Conservation (phyloP, 2,797 vertebrate genomes). For the Pangasius sanitwongsei region DNA sequence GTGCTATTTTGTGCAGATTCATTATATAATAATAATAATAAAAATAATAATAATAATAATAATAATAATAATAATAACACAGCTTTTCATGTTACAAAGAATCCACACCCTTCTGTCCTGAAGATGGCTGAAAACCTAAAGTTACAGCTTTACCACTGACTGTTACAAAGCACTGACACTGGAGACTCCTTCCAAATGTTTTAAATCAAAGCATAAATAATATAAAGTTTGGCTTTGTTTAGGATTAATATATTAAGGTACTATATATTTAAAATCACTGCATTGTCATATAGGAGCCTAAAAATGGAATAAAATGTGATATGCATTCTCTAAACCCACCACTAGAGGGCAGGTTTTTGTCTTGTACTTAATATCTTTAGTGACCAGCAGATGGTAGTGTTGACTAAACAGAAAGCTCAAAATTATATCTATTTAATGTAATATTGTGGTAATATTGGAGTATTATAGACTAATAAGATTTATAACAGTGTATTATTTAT, state of each 20-base stretch:
- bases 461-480: neutral
- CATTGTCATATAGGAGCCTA: neutral
- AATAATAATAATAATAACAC: neutral
- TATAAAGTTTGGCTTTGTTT: neutral
- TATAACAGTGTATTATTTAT: neutral
- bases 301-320: no score
- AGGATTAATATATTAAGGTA: neutral
- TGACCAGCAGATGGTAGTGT: slow-evolving; percentile 26
- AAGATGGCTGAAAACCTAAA: neutral
- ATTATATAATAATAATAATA: no score
- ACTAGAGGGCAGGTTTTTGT: neutral
- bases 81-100: neutral
- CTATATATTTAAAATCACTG: neutral
- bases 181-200: neutral
- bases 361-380: neutral
- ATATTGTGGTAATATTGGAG: neutral
- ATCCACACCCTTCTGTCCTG: neutral
- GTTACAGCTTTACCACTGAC: neutral
- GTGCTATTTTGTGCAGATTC: no score
- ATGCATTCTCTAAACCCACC: neutral
- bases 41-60: neutral
- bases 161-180: neutral
- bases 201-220: neutral
- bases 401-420: neutral
- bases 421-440: neutral